Evolutionary conservation across 2,797 vertebrate species (phyloP), one percentile per base, ranked within the genome.

Genomic region (Benthosema pterotum): DNA sequence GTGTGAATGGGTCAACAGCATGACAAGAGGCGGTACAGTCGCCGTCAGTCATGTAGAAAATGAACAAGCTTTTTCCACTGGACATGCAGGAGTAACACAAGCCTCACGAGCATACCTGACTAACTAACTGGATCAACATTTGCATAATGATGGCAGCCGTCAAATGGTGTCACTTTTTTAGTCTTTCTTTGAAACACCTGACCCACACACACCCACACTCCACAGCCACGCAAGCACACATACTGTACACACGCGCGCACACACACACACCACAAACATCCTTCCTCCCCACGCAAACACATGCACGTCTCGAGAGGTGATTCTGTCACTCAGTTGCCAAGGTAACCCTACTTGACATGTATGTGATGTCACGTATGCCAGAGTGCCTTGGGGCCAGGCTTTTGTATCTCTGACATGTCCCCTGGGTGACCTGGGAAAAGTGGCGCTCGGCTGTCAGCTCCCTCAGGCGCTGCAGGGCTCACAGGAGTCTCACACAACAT

Each of bases 391-490:
- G 51, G 19, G 38, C 17, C 56, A 19, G 12, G 55, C 42, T 57
- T 57, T 57, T 57, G 55, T 57, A 13, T 45, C 19, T 12, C 17
- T 57, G 55, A 57, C 55, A 45, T 14, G 56, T 57, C 56, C 32
- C 56, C 56, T 25, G 56, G 56, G 56, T 45, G 56, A 42, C 42
- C 42, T 57, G 43, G 42, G 42, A 22, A 15, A n/a, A 13, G 45
- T 46, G 45, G 13, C 45, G n/a, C 45, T 22, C 15, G 56, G 56
- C 14, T 61, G 58, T 65, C 59, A 63, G 46, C 42, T 62, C 18
- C 55, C 53, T 7, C 16, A 68, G 63, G 55, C 57, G 53, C 32
- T 56, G 42, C n/a, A n/a, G n/a, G 53, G 52, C 62, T 11, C 45
- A 42, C 18, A 51, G 12, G 38, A 58, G 42, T 46, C 56, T n/a